Percentiles rank a stretch among this genome's conserved stretches.
Conservation (phyloP, 2,888 invertebrate species). For the Idaea dimidiata region DNA sequence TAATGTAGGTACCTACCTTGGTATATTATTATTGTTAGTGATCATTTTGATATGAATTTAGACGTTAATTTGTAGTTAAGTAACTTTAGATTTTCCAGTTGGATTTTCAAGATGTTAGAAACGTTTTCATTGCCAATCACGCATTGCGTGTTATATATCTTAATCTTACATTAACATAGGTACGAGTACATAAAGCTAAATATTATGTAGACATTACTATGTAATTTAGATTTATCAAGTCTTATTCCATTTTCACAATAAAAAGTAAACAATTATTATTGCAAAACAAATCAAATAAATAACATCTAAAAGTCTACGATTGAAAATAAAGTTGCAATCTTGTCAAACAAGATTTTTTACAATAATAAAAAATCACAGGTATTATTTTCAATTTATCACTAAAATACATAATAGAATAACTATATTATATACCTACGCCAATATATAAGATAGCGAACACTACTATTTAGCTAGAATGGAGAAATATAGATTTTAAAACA, state of each 20-base stretch:
- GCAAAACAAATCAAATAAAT: conserved; percentile 33
- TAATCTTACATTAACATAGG: not conserved
- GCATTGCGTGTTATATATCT: not conserved
- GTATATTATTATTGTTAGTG: not conserved
- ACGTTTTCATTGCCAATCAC: conserved; percentile 9
- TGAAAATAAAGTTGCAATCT: conserved; percentile 46
- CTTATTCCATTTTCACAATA: conserved; percentile 41
- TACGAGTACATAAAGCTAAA: conserved; percentile 19
- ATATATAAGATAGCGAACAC: not conserved
- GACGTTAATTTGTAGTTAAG: not conserved
- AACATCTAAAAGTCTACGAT: conserved; percentile 41
- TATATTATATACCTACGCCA: conserved; percentile 4
- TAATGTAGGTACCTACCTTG: not conserved
- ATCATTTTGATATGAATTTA: not conserved
- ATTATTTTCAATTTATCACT: conserved; percentile 59
- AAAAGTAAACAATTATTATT: conserved; percentile 24
- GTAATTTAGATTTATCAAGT: conserved; percentile 37
- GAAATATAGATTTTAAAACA: too few species aligned
- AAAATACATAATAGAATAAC: conserved; percentile 35
- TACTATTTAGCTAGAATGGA: too few species aligned
- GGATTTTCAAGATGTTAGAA: not conserved
- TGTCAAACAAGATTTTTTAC: conserved; percentile 72
- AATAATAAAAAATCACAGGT: conserved; percentile 73
- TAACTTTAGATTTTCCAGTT: not conserved
- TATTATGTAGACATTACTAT: conserved; percentile 30